phyloP scores from a whole-genome alignment of 2,888 invertebrate genomes.

The Exocentrus adspersus region DNA sequence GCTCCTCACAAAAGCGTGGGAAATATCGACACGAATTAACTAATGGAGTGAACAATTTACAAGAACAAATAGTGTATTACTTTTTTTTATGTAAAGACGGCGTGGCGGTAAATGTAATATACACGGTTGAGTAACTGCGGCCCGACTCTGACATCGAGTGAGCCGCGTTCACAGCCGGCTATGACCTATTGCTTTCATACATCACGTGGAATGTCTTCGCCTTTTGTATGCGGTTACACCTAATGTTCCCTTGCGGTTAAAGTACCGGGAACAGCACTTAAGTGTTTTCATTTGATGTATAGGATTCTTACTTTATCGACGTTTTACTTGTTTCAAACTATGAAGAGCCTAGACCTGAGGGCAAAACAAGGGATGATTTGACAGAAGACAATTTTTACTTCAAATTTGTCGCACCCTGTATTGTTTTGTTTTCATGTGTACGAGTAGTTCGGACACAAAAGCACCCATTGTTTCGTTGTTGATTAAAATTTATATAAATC shows the following conservation, averaged over 20 bases:
- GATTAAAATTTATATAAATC: no score
- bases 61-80: slow-evolving; percentile 1
- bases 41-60: neutral
- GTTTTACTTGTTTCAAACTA: no score
- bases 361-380: no score
- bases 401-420: no score
- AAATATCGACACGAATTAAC: neutral
- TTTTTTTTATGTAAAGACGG: neutral
- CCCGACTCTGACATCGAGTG: neutral
- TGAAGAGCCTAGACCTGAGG: no score
- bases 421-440: no score
- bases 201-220: neutral
- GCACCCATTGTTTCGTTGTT: no score
- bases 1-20: neutral
- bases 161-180: neutral
- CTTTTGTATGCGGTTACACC: neutral
- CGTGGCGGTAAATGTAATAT: neutral
- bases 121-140: neutral
- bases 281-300: neutral
- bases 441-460: no score
- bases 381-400: no score
- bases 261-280: neutral
- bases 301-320: neutral
- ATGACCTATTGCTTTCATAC: neutral
- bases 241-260: neutral